Base-by-base conservation (phyloP, 2,888 invertebrate genomes). In the Andrena praecox region DNA sequence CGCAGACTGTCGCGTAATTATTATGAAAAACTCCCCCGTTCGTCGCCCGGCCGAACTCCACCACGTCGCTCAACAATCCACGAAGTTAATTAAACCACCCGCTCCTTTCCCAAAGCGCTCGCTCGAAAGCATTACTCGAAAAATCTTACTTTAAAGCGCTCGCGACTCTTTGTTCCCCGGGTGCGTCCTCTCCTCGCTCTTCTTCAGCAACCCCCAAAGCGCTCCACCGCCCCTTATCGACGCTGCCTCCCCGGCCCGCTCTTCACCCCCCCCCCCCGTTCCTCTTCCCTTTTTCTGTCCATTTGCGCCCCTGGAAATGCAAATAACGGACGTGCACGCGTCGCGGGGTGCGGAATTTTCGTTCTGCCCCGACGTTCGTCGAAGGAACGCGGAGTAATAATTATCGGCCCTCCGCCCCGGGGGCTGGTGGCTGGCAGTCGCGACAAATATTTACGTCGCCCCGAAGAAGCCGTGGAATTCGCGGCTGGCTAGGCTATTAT, bases 81-180 rank as follows among this genome's bases (percentile, higher is more conserved):
- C 20, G n/a, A 29, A 77, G 70, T 80, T 80, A 80, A 80, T 80
- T 80, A 80, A 80, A 80, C 79, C 64, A 33, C 16, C 16, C 67
- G 64, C 35, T 42, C 54, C 69, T 78, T 63, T 78, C 33, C 62
- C 77, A 76, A 78, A 80, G 79, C 78, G 70, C 31, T 33, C 48
- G 63, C 64, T 31, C 78, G 70, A 66, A 80, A 77, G 78, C 70
- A 70, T 78, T 31, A 33, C 63, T 64, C 54, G 77, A 63, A 60
- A 59, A 74, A 70, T 80, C 79, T 70, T 77, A 80, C 64, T 70
- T 77, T 78, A 80, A 78, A 80, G 60, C 79, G 70, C 70, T 71
- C 70, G 79, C 64, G 78, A 80, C 70, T 78, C 78, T 77, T 75
- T 73, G 60, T 77, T 69, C 68, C 24, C 77, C 48, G n/a, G 42